phyloP scores from a whole-genome alignment of 2,888 invertebrate species.

The Tortrix viridana region DNA sequence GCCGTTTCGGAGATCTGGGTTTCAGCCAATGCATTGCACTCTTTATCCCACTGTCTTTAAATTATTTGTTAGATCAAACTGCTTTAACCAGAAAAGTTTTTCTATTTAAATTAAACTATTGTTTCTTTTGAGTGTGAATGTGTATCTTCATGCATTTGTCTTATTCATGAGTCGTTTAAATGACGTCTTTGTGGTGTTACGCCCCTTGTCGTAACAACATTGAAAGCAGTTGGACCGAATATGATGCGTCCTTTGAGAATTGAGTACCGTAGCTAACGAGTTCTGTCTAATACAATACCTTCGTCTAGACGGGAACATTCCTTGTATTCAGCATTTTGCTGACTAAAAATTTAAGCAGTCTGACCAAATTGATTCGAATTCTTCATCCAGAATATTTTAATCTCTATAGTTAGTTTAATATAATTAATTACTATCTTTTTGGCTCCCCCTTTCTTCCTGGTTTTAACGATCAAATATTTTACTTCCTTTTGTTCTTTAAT shows the following conservation, averaged over 20 bases:
- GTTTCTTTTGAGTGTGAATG: neutral
- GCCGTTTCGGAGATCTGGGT: conserved; percentile 16
- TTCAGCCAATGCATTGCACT: conserved; percentile 20
- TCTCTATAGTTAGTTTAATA: no score
- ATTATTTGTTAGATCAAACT: neutral
- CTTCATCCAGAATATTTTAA: no score
- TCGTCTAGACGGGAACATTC: conserved; percentile 29
- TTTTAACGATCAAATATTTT: neutral
- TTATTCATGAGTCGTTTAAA: neutral
- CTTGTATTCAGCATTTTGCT: conserved; percentile 6
- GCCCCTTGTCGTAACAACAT: conserved; percentile 14
- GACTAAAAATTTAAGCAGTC: neutral
- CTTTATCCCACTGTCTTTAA: conserved; percentile 1
- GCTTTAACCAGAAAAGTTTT: no score
- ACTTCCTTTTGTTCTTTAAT: neutral
- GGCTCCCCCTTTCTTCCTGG: no score
- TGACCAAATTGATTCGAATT: no score
- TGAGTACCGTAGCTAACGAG: conserved; percentile 27
- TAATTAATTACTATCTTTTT: neutral
- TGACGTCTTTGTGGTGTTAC: neutral
- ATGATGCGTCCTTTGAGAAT: conserved; percentile 31
- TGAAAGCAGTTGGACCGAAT: conserved; percentile 28
- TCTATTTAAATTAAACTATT: no score
- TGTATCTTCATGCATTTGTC: neutral
- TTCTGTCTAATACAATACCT: conserved; percentile 29